phyloP scores from a whole-genome alignment of 2,113 vertebrate genomes.

The Tachycineta bicolor region DNA sequence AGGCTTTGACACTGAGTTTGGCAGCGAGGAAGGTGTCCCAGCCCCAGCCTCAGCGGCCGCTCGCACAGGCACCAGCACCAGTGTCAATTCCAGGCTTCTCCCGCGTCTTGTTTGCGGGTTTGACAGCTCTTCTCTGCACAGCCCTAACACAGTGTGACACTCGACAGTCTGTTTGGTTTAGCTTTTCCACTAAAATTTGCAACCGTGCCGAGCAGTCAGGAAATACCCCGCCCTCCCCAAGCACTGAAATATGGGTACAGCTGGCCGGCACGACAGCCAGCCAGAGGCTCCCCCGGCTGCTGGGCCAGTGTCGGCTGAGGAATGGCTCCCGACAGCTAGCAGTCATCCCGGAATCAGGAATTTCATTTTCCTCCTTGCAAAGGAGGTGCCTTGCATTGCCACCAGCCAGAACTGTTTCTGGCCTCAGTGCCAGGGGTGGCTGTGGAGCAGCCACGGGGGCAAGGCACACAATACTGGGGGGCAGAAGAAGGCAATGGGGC shows the following conservation, averaged over 20 bases:
- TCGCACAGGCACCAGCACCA: neutral
- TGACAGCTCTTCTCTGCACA: neutral
- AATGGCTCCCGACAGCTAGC: fast-evolving
- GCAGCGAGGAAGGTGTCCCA: neutral
- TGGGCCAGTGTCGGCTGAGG: fast-evolving
- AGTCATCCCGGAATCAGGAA: neutral
- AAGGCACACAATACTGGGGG: fast-evolving
- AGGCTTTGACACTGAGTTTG: neutral
- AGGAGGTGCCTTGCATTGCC: neutral
- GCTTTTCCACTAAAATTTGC: neutral
- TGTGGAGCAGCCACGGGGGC: fast-evolving
- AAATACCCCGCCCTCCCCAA: neutral
- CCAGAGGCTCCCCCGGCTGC: neutral
- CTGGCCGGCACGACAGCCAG: fast-evolving
- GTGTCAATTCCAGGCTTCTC: neutral
- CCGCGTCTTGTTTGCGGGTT: neutral
- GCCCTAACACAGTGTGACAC: neutral
- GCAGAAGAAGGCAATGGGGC: fast-evolving
- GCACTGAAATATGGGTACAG: neutral
- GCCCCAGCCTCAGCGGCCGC: neutral
- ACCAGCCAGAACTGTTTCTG: fast-evolving
- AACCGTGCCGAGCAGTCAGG: neutral
- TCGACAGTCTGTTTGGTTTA: constrained; percentile 18
- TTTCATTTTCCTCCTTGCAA: neutral
- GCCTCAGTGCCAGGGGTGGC: neutral